phyloP scores from a whole-genome alignment of 2,888 invertebrate genomes.

The Chouioia cunea region DNA sequence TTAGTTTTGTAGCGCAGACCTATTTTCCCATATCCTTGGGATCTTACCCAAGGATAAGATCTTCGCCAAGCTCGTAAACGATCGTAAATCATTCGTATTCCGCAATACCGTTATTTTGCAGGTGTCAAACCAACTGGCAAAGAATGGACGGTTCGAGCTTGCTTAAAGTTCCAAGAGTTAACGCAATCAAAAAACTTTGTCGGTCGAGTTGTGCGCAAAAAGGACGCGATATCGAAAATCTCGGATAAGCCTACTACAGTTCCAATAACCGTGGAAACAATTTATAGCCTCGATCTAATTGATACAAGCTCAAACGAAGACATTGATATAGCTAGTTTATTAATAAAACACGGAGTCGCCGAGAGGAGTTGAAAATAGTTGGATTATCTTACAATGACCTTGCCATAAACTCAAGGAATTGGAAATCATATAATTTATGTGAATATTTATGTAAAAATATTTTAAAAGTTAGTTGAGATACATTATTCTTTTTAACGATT shows the following conservation, averaged over 20 bases:
- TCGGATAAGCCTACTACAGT: too few species aligned
- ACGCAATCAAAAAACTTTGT: constrained; percentile 21
- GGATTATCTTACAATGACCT: background rate
- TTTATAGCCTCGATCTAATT: constrained; percentile 21
- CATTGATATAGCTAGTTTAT: constrained; percentile 18
- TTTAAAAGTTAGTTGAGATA: too few species aligned
- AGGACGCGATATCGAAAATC: background rate
- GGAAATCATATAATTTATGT: too few species aligned
- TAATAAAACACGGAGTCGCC: constrained; percentile 12
- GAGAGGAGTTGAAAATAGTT: background rate
- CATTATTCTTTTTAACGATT: too few species aligned
- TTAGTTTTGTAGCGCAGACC: too few species aligned
- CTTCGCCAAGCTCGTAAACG: too few species aligned
- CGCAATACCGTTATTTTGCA: constrained; percentile 22
- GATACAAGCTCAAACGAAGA: constrained; percentile 32
- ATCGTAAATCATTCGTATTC: too few species aligned
- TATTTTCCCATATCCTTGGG: background rate
- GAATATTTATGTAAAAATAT: too few species aligned
- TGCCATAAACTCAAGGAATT: too few species aligned
- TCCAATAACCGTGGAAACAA: background rate
- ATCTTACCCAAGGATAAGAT: too few species aligned
- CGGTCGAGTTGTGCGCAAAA: background rate
- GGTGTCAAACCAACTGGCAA: constrained; percentile 20
- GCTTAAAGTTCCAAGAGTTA: constrained; percentile 19
- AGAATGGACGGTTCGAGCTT: constrained; percentile 11